Evolutionary conservation across 2,888 invertebrate species (phyloP), one percentile per base, ranked within the genome.

Genomic region (Machimus rusticus): DNA sequence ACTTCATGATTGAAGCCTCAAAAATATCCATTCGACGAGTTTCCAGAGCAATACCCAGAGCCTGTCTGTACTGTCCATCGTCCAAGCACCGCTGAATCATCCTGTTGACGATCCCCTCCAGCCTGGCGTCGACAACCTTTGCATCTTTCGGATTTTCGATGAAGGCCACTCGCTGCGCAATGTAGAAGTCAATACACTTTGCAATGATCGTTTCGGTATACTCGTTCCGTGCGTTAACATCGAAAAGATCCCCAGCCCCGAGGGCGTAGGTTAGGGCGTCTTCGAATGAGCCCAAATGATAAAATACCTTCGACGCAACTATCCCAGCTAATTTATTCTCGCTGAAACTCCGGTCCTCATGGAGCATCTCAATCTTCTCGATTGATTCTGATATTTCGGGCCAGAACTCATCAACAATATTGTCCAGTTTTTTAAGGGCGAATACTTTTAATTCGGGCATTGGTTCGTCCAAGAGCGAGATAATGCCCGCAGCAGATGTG

Each of bases 341-440:
- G 55, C 95, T 95, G 92, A 99, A 97, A 55, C 94, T 94, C 91
- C 97, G 96, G 91, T 99, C 98, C 93, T 99, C 99, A 91, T 99
- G 98, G 39, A 99, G 94, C 92, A 98, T 97, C 94, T 99, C 99
- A 91, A 99, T 99, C 93, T 98, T 99, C 91, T 97, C 97, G 90
- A 99, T 98, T 16, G 98, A 97, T 93, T 99, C 99, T 0, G 99
- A 98, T 90, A 99, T 99, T 94, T 99, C 99, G 9, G 99, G 98
- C 99, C 99, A 99, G 93, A 99, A 99, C 92, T 98, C 97, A 92
- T 99, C 98, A 0, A 99, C 99, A 90, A 99, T 97, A 91, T 95
- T 95, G 93, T 99, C 97, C 90, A 99, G 94, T 92, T 98, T 98
- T 91, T 96, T 96, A 90, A 99, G 93, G 19, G 99, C 99, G 92